Base-by-base conservation (phyloP, 1,140 invertebrate species). In the Lepidurus apus region DNA sequence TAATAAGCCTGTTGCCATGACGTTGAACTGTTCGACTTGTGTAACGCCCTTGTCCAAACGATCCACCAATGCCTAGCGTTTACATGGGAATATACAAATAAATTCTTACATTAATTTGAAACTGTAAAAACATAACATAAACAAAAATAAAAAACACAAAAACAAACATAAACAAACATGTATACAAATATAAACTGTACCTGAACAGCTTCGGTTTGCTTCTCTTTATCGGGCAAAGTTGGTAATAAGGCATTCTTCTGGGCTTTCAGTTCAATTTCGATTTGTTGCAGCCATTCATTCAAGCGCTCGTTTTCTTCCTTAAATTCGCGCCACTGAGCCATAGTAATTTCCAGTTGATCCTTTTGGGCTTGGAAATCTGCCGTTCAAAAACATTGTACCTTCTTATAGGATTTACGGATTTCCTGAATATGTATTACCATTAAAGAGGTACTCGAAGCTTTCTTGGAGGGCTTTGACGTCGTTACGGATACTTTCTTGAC, bases 201-300 rank as follows among this genome's bases (percentile, higher is more conserved):
- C 53, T 82, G 80, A 42, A 83, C 82, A 77, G 84, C 81, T 47
- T 84, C 82, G 24, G 96, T 92, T 86, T 95, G 93, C 78, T 92
- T 93, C 79, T 91, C 89, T 82, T 98, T 97, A 82, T 97, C 95
- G 73, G 90, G 88, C 3, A 94, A 87, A 81, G 91, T 94, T 3
- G 93, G 89, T 21, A 94, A 88, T 7, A 97, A 86, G 53, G 93
- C 91, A 43, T 94, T 91, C 84, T 96, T 95, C 81, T 96, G 93
- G 43, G 94, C 93, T 84, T 96, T 96, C 24, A 97, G 91, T 17
- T 95, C 88, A 81, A 95, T 93, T 83, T 97, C 95, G 83, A 94
- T 95, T 83, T 96, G 93, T 84, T 97, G 95, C 65, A 98, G 84
- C 95, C 95, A 98, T 83, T 96, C 94, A 78, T 93, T 95, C 9